Evolutionary conservation across 2,888 invertebrate genomes (phyloP), one percentile per base, ranked within the genome.

Genomic region (Tubulanus polymorphus): DNA sequence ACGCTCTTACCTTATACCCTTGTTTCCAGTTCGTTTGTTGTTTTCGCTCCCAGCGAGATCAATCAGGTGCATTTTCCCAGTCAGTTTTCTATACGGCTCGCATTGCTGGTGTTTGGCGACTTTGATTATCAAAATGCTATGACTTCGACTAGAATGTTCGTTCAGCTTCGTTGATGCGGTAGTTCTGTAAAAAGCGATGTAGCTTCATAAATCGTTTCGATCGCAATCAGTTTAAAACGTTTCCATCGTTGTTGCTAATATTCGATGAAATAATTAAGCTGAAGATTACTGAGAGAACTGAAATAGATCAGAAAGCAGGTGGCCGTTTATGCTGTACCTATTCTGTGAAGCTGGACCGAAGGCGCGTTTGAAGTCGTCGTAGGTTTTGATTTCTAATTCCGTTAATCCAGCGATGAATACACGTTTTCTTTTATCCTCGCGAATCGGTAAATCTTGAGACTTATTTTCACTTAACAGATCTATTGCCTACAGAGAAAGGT

Each of bases 41-140:
- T 76, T 72, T 52, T 76, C 75, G 12, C 72, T 72, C 0, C 75
- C 74, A 28, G 75, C 75, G 53, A 76, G 60, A 58, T 76, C 75
- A 47, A 76, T 74, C 45, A 76, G 64, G 56, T 73, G 69, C 48
- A 75, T 60, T 56, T 76, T 76, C 12, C 75, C 72, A 30, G 65
- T 63, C 5, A 65, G 62, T 27, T 60, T 62, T 37, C 59, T 63
- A 48, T 51, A 60, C 15, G 65, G 64, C 3, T 65, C 41, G 46
- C 54, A 52, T 25, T 57, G 55, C 53, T 63, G 64, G 1, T 54
- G 51, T 48, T 61, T 67, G 20, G 53, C 57, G 6, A 75, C 64
- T 37, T 68, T 73, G 18, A 76, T 54, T 62, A 72, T 55, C n/a
- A 76, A 63, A 15, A 75, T 69, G 51, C 70, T 68, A 63, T 76